Conservation (phyloP, 2,113 vertebrate species). For the Merops nubicus region DNA sequence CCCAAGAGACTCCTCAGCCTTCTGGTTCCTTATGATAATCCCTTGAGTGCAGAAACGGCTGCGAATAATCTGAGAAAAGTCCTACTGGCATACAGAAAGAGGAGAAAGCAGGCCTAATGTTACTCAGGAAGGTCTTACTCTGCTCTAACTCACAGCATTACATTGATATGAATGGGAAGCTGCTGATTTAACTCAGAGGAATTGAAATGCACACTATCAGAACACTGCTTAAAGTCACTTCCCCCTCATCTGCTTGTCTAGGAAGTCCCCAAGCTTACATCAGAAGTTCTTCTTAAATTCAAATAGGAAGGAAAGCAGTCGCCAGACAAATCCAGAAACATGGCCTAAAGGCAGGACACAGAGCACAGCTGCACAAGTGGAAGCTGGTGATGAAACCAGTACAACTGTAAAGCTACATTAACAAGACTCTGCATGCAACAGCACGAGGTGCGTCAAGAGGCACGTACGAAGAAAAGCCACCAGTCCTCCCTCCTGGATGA, state of each 20-base stretch:
- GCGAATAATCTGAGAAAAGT: constrained; percentile 8
- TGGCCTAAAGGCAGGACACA: background rate
- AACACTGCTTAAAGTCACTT: background rate
- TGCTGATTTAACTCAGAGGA: background rate
- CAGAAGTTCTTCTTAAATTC: background rate
- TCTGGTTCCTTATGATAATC: constrained; percentile 22
- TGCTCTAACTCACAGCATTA: background rate
- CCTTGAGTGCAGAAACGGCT: background rate
- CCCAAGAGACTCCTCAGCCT: constrained; percentile 3
- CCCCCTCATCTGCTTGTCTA: background rate
- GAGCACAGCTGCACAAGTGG: background rate
- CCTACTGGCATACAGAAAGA: constrained; percentile 1
- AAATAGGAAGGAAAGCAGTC: background rate
- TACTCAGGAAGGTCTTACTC: background rate
- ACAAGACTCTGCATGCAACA: background rate
- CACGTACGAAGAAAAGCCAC: background rate
- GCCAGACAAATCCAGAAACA: background rate
- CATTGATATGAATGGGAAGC: background rate
- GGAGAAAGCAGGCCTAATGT: background rate
- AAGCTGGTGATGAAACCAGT: background rate
- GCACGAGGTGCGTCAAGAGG: accelerated
- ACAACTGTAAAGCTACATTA: background rate
- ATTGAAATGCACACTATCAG: background rate
- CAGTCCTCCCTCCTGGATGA: background rate
- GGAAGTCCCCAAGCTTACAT: background rate